Conservation (phyloP, 2,797 vertebrate genomes). For the Myotis daubentonii region DNA sequence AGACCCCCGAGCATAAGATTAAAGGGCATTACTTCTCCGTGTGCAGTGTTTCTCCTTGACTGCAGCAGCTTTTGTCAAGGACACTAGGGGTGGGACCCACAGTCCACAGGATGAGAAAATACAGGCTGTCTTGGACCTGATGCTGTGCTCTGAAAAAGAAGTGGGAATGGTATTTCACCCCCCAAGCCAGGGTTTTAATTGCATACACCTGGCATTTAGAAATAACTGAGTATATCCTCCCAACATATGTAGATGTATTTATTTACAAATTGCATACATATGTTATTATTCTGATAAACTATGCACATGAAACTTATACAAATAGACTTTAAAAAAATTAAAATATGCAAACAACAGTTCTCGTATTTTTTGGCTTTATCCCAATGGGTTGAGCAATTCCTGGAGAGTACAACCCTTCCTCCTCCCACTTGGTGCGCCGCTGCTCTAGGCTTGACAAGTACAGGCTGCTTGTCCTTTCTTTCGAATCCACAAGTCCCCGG, state of each 20-base stretch:
- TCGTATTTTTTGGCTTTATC: not conserved
- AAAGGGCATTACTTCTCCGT: not conserved
- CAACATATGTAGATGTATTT: not conserved
- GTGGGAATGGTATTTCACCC: not conserved
- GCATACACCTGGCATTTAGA: not conserved
- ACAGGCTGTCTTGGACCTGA: not conserved
- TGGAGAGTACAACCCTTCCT: not conserved
- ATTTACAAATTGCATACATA: not conserved
- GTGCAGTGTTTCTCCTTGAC: not conserved
- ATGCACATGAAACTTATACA: not conserved
- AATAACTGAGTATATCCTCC: not conserved
- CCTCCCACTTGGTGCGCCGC: fast-evolving
- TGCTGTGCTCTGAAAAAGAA: not conserved
- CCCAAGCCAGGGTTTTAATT: not conserved
- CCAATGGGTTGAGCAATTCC: not conserved
- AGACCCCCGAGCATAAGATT: not conserved
- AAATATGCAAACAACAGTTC: not conserved
- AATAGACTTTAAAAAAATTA: not conserved
- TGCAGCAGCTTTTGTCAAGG: not conserved
- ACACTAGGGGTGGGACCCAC: not conserved
- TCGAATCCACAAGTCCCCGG: not conserved
- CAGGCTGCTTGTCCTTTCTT: not conserved
- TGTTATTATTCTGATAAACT: not conserved
- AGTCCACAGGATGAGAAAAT: not conserved
- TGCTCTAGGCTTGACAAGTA: not conserved